Conservation (phyloP, 1,140 invertebrate genomes). For the Drosophila teissieri region DNA sequence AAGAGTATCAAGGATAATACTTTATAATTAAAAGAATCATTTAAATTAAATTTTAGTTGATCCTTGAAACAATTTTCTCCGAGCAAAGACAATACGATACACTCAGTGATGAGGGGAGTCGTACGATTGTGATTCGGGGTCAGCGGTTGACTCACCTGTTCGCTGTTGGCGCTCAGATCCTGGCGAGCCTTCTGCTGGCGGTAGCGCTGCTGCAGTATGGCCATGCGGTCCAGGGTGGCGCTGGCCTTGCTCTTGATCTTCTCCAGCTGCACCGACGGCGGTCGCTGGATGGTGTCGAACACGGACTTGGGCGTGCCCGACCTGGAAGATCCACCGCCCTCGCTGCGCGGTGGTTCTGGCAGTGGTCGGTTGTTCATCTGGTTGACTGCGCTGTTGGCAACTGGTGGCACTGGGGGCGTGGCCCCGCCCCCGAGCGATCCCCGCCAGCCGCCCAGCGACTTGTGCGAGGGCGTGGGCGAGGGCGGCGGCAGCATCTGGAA, state of each 20-base stretch:
- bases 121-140: not conserved
- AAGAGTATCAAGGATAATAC: not conserved
- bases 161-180: conserved; percentile 84
- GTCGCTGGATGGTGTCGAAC: conserved; percentile 79
- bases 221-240: conserved; percentile 82
- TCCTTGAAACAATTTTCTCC: not conserved
- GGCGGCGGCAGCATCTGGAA: conserved; percentile 76
- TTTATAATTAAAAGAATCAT: too few relatives aligned
- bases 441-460: conserved; percentile 65
- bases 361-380: conserved; percentile 75
- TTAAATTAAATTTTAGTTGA: not conserved
- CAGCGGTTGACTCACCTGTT: conserved; percentile 63
- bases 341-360: conserved; percentile 79
- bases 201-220: conserved; percentile 87
- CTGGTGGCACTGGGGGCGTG: conserved; percentile 17
- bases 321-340: conserved; percentile 69
- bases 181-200: conserved; percentile 86
- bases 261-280: conserved; percentile 82
- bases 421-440: conserved; percentile 38
- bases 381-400: conserved; percentile 2
- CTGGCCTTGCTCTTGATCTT: conserved; percentile 83
- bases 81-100: conserved; percentile 27
- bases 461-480: conserved; percentile 77
- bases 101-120: conserved; percentile 22
- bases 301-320: conserved; percentile 80